These are phyloP conservation scores for Euclidia mi DNA, from an alignment of 2,888 invertebrate species.

Conservation along the genomic window DNA sequence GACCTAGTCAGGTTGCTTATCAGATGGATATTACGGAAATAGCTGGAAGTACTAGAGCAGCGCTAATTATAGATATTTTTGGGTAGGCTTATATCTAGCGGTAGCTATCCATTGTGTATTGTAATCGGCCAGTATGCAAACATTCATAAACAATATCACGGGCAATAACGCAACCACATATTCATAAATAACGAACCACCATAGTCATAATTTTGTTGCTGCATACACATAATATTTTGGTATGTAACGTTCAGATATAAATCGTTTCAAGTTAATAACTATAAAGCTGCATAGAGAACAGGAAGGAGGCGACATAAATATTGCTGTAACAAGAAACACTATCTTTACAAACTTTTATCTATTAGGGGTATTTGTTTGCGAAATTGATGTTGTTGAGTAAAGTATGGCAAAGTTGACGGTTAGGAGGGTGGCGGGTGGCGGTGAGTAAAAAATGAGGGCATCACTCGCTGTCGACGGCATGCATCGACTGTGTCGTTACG, in stretches of 20 bases:
- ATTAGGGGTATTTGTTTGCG: slow-evolving; percentile 53
- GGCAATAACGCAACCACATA: background rate
- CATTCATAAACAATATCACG: background rate
- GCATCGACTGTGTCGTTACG: slow-evolving; percentile 30
- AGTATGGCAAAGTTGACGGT: slow-evolving; percentile 38
- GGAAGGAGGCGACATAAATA: slow-evolving; percentile 55
- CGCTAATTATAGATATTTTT: too few relatives aligned
- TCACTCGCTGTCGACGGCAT: slow-evolving; percentile 63
- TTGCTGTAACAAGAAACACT: slow-evolving; percentile 49
- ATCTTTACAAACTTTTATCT: slow-evolving; percentile 55
- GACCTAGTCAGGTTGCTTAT: too few relatives aligned
- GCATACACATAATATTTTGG: background rate
- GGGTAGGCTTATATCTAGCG: too few relatives aligned
- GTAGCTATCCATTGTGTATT: too few relatives aligned
- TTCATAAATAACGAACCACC: background rate
- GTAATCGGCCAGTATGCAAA: too few relatives aligned
- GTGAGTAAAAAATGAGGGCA: slow-evolving; percentile 56
- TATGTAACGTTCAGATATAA: slow-evolving; percentile 21
- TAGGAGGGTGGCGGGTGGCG: slow-evolving; percentile 20
- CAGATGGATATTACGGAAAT: too few relatives aligned
- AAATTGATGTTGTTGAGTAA: slow-evolving; percentile 51
- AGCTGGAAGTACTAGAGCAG: too few relatives aligned
- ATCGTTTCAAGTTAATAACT: slow-evolving; percentile 21
- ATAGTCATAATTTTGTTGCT: background rate
- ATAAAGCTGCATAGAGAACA: slow-evolving; percentile 37